phyloP scores from a whole-genome alignment of 2,888 invertebrate species.

The Campopleginae sp. region DNA sequence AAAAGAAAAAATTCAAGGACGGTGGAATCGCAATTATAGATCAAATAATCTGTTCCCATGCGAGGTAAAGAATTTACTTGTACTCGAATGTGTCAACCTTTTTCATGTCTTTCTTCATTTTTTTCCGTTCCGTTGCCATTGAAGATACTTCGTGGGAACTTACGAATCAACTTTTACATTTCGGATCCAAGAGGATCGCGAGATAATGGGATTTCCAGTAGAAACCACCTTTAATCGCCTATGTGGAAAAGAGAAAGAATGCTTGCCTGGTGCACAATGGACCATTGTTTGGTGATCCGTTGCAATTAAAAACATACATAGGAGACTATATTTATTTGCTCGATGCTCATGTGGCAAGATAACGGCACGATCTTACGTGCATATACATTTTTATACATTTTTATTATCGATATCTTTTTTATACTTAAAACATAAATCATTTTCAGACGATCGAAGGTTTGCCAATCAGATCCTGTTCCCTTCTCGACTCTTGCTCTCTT shows the following conservation, averaged over 20 bases:
- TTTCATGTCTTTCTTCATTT: neutral
- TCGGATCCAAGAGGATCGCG: constrained; percentile 98
- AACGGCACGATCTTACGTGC: constrained; percentile 17
- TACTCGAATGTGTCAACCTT: too few relatives aligned
- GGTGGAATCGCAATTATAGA: constrained; percentile 97
- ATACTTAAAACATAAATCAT: constrained; percentile 18
- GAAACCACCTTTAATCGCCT: constrained; percentile 95
- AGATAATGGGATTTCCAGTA: constrained; percentile 94
- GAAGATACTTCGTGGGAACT: constrained; percentile 94
- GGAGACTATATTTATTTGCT: constrained; percentile 8
- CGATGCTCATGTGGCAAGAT: constrained; percentile 37
- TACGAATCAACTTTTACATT: constrained; percentile 98
- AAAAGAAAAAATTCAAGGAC: constrained; percentile 88
- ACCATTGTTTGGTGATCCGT: constrained; percentile 83
- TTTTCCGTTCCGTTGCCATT: constrained; percentile 41
- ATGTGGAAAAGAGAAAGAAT: constrained; percentile 86
- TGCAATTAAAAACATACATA: neutral
- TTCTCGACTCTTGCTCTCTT: constrained; percentile 80
- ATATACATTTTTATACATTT: neutral
- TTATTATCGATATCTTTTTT: constrained; percentile 8
- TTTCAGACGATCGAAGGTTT: constrained; percentile 68
- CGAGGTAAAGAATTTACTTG: constrained; percentile 85
- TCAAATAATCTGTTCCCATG: constrained; percentile 97
- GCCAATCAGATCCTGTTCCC: constrained; percentile 81
- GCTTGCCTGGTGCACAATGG: constrained; percentile 76